phyloP scores from a whole-genome alignment of 2,113 vertebrate genomes.

The Tichodroma muraria region DNA sequence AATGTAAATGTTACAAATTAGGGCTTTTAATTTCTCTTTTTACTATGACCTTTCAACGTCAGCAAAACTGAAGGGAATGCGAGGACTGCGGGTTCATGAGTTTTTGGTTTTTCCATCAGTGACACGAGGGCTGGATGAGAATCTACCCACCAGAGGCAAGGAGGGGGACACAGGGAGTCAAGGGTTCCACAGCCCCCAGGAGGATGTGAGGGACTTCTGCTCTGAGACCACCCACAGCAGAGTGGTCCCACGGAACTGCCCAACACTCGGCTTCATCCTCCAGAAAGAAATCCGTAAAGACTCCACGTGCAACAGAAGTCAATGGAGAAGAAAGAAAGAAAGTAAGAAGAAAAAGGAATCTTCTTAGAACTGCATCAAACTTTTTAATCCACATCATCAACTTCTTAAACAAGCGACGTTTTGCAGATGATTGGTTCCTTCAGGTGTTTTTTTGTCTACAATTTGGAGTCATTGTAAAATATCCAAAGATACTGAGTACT shows the following conservation, averaged over 20 bases:
- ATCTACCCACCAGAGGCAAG: not conserved
- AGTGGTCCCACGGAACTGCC: not conserved
- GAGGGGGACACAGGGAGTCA: not conserved
- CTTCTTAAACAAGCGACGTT: conserved; percentile 59
- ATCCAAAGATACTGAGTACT: conserved; percentile 91
- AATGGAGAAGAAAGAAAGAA: not conserved
- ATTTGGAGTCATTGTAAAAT: conserved; percentile 72
- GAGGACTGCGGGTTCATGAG: not conserved
- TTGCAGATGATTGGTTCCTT: conserved; percentile 63
- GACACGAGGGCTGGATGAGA: not conserved
- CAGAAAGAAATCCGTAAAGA: not conserved
- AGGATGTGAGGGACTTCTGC: not conserved
- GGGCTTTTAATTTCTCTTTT: not conserved
- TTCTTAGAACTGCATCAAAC: conserved; percentile 29
- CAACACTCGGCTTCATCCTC: not conserved
- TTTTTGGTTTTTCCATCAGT: not conserved
- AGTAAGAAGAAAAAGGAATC: not conserved
- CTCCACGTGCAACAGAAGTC: not conserved
- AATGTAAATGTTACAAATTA: not conserved
- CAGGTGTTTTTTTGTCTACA: conserved; percentile 60
- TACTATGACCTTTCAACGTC: not conserved
- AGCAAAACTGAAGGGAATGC: not conserved
- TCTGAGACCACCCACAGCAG: not conserved
- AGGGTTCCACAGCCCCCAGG: not conserved
- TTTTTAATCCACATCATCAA: conserved; percentile 41